phyloP scores from a whole-genome alignment of 2,113 vertebrate species.

The Cisticola juncidis region DNA sequence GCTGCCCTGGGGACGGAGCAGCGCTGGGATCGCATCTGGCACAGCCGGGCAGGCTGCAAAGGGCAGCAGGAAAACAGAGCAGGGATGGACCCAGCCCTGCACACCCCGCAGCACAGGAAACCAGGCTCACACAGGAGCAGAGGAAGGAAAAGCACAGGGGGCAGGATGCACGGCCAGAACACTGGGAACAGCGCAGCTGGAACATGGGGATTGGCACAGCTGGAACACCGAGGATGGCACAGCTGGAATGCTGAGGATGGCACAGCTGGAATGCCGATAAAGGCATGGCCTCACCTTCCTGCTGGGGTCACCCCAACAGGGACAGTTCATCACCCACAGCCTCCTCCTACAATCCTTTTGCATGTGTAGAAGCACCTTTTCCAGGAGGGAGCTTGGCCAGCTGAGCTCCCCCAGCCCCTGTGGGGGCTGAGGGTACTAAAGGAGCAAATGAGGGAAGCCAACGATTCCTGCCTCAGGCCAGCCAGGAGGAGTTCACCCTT shows the following conservation, averaged over 20 bases:
- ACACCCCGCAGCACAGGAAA: neutral
- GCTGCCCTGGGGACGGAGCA: rapidly evolving
- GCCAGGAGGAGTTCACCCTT: rapidly evolving
- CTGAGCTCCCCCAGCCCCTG: neutral
- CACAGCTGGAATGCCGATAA: too few species aligned
- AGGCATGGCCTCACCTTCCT: rapidly evolving
- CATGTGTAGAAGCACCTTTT: neutral
- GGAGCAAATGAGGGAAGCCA: neutral
- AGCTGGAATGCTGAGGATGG: too few species aligned
- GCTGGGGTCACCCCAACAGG: rapidly evolving
- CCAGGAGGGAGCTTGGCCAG: neutral
- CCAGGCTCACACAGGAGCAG: neutral
- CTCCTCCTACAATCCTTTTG: too few species aligned
- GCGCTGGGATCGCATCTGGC: rapidly evolving
- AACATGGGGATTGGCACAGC: too few species aligned
- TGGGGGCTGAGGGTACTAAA: neutral
- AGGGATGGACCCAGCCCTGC: neutral
- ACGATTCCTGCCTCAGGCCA: neutral
- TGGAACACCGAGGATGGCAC: too few species aligned
- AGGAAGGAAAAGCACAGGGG: neutral
- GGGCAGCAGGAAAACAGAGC: neutral
- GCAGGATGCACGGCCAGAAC: neutral
- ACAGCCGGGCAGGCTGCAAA: neutral
- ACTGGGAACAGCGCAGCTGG: rapidly evolving
- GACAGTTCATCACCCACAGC: rapidly evolving